Percentiles rank a stretch among this genome's conserved stretches.
phyloP scores from a whole-genome alignment of 2,797 vertebrate genomes.

The Enteromius treurensis region DNA sequence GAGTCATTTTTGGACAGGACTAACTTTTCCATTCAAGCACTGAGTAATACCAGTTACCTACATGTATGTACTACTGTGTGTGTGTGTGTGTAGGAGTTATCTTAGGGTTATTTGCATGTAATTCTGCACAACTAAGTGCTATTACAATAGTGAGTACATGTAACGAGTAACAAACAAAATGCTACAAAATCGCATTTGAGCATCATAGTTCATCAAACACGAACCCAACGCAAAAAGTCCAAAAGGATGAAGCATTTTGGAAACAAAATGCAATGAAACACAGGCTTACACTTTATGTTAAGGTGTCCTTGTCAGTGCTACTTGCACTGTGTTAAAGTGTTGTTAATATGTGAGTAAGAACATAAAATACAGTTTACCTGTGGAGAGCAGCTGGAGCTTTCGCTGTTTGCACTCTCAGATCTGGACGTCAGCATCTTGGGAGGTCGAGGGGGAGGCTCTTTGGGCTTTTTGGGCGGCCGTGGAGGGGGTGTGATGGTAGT shows the following conservation, averaged over 20 bases:
- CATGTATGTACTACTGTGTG: no score
- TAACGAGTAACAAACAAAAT: no score
- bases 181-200: not conserved
- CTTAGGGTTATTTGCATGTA: no score
- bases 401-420: slow-evolving; percentile 17
- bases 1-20: no score
- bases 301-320: not conserved
- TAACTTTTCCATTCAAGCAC: no score
- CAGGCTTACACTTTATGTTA: not conserved
- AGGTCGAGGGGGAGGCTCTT: slow-evolving; percentile 56
- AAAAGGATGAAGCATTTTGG: not conserved
- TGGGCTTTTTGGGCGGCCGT: slow-evolving; percentile 83
- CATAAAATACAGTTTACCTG: slow-evolving; percentile 70
- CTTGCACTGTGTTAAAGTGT: not conserved
- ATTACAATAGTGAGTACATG: no score
- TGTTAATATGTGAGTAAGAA: not conserved
- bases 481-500: slow-evolving; percentile 78
- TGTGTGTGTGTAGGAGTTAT: no score
- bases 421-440: slow-evolving; percentile 44
- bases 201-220: no score
- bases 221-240: not conserved
- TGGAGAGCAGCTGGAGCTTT: slow-evolving; percentile 54
- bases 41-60: no score
- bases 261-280: no score
- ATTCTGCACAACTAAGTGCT: no score